Conservation (phyloP, 92 coral and sea anemone genomes). For the Porites lobata region DNA sequence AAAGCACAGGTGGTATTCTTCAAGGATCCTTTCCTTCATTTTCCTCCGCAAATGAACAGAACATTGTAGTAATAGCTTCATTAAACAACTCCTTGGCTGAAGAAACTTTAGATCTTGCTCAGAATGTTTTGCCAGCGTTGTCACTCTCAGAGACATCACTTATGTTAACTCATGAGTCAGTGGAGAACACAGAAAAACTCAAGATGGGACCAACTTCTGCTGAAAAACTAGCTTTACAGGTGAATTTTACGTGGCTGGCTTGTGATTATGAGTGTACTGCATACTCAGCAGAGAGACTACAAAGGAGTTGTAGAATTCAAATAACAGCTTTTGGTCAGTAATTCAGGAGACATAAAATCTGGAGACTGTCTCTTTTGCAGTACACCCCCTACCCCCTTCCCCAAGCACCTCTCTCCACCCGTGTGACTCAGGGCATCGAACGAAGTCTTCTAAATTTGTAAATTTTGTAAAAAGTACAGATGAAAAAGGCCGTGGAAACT, state of each 20-base stretch:
- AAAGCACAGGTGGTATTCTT: conserved; percentile 21
- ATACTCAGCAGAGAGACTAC: too few species aligned
- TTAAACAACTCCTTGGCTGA: conserved; percentile 79
- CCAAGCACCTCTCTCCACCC: too few species aligned
- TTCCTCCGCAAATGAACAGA: conserved; percentile 66
- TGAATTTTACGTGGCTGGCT: background rate
- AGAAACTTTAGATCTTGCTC: conserved; percentile 58
- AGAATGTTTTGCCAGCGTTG: conserved; percentile 59
- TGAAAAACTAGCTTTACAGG: conserved; percentile 86
- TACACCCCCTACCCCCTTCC: too few species aligned
- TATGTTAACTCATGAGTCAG: conserved; percentile 48
- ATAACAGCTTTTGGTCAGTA: too few species aligned
- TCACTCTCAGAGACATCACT: conserved; percentile 68
- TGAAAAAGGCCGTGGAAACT: too few species aligned
- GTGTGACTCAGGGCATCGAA: too few species aligned
- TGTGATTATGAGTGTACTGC: too few species aligned
- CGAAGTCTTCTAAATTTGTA: too few species aligned
- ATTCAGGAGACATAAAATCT: too few species aligned
- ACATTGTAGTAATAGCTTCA: conserved; percentile 89
- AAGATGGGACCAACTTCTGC: conserved; percentile 89
- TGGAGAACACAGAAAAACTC: conserved; percentile 49
- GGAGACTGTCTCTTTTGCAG: too few species aligned
- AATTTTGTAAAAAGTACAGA: too few species aligned
- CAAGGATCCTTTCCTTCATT: conserved; percentile 3
- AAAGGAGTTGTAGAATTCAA: too few species aligned